Evolutionary conservation across 37 sponge, comb jelly and placozoan genomes (phyloP).

Genomic region (Haliclona indistincta): DNA sequence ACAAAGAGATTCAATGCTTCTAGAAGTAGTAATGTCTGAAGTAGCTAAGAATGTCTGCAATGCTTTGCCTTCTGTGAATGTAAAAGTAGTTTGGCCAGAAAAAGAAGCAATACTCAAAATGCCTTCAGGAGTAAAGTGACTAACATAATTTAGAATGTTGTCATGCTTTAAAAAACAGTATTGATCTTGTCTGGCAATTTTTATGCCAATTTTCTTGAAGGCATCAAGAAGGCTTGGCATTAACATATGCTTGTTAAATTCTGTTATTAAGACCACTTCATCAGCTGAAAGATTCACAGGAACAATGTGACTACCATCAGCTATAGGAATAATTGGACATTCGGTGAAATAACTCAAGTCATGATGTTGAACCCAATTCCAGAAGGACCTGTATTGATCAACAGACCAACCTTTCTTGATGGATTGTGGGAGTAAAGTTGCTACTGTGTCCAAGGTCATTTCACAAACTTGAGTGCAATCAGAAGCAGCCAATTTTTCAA

Average conservation of each 20-base stretch:
- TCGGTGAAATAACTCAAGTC: no score
- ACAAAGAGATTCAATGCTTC: no score
- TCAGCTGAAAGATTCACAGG: no score
- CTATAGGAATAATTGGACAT: no score
- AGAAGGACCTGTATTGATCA: not conserved
- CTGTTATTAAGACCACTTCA: no score
- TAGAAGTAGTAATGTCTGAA: no score
- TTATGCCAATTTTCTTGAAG: not conserved
- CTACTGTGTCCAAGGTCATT: not conserved
- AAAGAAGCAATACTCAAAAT: constrained; percentile 1
- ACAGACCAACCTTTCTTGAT: not conserved
- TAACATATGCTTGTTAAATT: no score
- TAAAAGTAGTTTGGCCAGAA: not conserved
- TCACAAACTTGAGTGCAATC: constrained; percentile 11
- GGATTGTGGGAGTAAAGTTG: not conserved
- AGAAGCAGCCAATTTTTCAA: constrained; percentile 15
- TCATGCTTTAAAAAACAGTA: not conserved
- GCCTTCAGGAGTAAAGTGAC: not conserved
- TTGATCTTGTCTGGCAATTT: not conserved
- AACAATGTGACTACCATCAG: no score
- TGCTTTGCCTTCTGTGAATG: constrained; percentile 20
- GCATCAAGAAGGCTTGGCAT: not conserved
- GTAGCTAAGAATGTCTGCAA: constrained; percentile 5
- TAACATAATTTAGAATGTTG: not conserved
- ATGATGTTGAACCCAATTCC: no score